phyloP scores from a whole-genome alignment of 2,797 vertebrate genomes.

The Varecia variegata region DNA sequence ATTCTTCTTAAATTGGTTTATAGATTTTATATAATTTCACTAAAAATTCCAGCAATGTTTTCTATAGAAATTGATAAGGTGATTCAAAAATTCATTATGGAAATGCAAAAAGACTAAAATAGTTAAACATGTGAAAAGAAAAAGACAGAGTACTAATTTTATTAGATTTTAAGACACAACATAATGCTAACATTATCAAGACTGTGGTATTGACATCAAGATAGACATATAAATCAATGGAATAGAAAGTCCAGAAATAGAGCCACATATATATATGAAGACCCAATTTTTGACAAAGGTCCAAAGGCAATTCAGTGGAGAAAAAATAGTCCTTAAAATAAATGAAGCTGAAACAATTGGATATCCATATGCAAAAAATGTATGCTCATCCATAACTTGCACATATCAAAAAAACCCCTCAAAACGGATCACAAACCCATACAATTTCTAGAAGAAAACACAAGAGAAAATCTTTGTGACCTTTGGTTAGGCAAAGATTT shows the following conservation, averaged over 20 bases:
- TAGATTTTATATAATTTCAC: not conserved
- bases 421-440: not conserved
- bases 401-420: not conserved
- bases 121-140: not conserved
- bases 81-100: not conserved
- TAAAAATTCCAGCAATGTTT: not conserved
- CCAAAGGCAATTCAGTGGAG: not conserved
- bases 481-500: not conserved
- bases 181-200: not conserved
- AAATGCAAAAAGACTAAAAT: not conserved
- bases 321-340: not conserved
- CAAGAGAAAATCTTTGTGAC: not conserved
- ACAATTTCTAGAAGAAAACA: not conserved
- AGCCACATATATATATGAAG: too few relatives aligned
- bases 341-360: not conserved
- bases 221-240: not conserved
- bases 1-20: not conserved
- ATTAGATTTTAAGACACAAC: not conserved
- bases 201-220: not conserved
- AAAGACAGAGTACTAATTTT: not conserved
- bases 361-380: not conserved
- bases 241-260: not conserved
- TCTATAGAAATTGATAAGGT: not conserved
- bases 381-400: not conserved
- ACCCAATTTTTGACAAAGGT: not conserved